Base-by-base conservation (phyloP, 2,113 vertebrate genomes). In the Sapayoa aenigma region DNA sequence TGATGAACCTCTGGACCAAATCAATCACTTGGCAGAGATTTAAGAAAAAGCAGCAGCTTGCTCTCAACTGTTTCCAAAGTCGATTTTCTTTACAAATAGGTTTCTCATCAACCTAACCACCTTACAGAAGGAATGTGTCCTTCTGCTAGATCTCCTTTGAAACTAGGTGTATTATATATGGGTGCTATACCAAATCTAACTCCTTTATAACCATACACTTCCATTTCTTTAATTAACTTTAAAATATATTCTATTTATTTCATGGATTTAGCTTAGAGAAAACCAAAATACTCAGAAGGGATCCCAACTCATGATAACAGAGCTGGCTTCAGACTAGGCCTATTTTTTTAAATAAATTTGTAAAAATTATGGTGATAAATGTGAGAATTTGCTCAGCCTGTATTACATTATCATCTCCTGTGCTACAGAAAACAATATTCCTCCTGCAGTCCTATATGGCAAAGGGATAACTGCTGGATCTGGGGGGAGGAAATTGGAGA, bases 41-140 rank as follows among this genome's bases (percentile, higher is more conserved):
- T 33, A 11, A n/a, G 66, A 41, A 72, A 55, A 3, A 58, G 66
- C 46, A 86, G 85, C 75, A 46, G 42, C 86, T 94, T 41, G 41
- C 92, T 96, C 95, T 92, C 94, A 31, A 91, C 44, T 85, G 69
- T 93, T 97, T 71, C 95, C 86, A 93, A 95, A 97, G 95, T 84
- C 94, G 93, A 96, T 98, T 98, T 97, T 97, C 97, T 96, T 97
- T 96, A 92, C 94, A 97, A 96, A 98, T 87, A 83, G 92, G 95
- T 93, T 97, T 93, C 96, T 98, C 94, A 87, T 96, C 94, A 95
- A 47, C 72, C 60, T 19, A 62, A 89, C 72, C 90, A 84, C 91
- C 67, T 93, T 25, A 39, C 75, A 85, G 93, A 94, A 78, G 77
- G 87, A 86, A 23, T 1, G 8, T 53, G 65, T 74, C 88, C 84